Evolutionary conservation across 64 coral and sea anemone genomes (phyloP), one percentile per base, ranked within the genome.

Genomic region (Dendronephthya gigantea): DNA sequence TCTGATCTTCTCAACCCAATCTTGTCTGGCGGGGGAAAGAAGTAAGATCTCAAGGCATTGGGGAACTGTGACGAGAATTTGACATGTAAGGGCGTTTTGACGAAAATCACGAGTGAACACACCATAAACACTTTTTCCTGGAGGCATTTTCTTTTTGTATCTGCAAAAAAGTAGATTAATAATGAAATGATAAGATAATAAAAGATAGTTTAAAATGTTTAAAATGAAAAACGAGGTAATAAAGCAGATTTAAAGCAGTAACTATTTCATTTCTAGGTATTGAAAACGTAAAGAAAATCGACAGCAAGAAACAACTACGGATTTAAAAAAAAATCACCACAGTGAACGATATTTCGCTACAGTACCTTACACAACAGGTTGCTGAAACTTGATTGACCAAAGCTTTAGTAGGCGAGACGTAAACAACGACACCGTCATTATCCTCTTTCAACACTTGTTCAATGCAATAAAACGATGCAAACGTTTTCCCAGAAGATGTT

Each of bases 61-160:
- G 23, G 92, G 92, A 48, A 94, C 92, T 50, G 92, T 94, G 10
- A 94, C 68, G 36, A 94, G 83, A 40, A 93, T 90, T 85, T 93
- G 82, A 45, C 79, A 87, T 8, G 4, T 58, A 37, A 93, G 49
- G 29, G 88, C 43, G 12, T 87, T 87, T 16, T 48, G 23, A 12
- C 62, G 88, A 86, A 82, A 90, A 50, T 93, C 92, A 47, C 85
- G 85, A 0, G 92, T 90, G 51, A 93, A 93, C 0, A 93, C 88
- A n/a, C 92, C 92, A 90, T 82, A 93, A 19, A 93, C 88, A 48
- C 88, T 29, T 50, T 43, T 34, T 15, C 92, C 92, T 39, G 40
- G 16, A 30, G 92, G 92, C 72, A 79, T 79, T 10, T 34, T 35
- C 37, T 79, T 79, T 19, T 35, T 29, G 55, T 62, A 62, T 62